phyloP scores from a whole-genome alignment of 2,113 vertebrate species.

The Piaya cayana region DNA sequence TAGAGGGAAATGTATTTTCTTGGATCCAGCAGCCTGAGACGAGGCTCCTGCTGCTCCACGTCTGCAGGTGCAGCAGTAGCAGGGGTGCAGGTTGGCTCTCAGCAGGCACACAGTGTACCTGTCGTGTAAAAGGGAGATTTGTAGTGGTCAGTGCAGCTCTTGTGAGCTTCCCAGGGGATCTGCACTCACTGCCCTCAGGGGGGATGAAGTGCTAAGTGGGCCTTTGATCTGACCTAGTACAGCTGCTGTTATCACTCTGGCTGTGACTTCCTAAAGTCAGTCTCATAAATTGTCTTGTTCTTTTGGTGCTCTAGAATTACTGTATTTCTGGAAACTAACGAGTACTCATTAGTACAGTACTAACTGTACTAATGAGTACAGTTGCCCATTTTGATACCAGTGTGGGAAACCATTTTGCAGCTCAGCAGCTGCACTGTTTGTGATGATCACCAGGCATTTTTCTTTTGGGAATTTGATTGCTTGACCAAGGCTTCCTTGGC shows the following conservation, averaged over 20 bases:
- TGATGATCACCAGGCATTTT: background rate
- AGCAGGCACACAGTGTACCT: background rate
- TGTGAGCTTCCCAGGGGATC: background rate
- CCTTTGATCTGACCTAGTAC: background rate
- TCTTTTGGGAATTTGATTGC: background rate
- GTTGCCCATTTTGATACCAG: background rate
- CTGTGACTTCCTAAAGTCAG: background rate
- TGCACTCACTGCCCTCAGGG: background rate
- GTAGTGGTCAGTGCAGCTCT: background rate
- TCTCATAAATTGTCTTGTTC: background rate
- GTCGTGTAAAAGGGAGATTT: background rate
- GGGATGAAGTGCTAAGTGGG: background rate
- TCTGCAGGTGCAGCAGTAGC: background rate
- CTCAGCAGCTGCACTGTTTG: background rate
- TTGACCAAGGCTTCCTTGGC: background rate
- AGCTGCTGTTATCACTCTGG: background rate
- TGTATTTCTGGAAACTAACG: background rate
- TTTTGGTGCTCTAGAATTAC: background rate
- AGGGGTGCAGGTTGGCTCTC: background rate
- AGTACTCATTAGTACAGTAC: no score
- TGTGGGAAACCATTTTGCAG: background rate
- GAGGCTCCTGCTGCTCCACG: background rate
- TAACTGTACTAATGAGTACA: no score
- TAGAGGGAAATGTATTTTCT: fast-evolving
- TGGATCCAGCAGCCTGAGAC: background rate